Base-by-base conservation (phyloP, 1,140 invertebrate species). In the Drosophila sproati region DNA sequence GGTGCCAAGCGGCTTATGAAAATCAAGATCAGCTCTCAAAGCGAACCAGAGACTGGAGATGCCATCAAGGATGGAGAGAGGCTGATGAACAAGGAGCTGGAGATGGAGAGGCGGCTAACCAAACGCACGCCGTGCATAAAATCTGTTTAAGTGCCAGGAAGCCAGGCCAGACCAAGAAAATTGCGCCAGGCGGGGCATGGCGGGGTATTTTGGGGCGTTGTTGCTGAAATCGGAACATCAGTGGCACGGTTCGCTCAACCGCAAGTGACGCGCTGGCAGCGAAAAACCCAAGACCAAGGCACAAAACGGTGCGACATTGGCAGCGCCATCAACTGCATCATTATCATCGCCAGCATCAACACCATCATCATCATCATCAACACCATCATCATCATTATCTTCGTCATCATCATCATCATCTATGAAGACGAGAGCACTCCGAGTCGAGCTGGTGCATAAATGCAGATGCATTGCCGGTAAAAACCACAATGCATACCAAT, bases 21-120 rank as follows among this genome's bases (percentile, higher is more conserved):
- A 74, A 74, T 74, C 66, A 74, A 70, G 72, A 74, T 74, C 72
- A 74, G 72, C 66, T 28, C 64, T 41, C 63, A 51, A 60, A 45
- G 66, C 59, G 34, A 20, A 5, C n/a, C 35, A 47, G 20, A 37
- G 41, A 43, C 20, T 20, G 20, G 20, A 20, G 20, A 20, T 20
- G 20, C 20, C 20, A 20, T 20, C 20, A 34, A 39, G 37, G 10
- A 56, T 3, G 34, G 43, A 8, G 29, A 43, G 32, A 29, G 5
- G 20, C 20, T 20, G 20, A 20, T 20, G 20, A 20, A 35, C 10
- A 39, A 2, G 6, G 5, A 29, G 20, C 2, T 31, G 6, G 32
- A 7, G 8, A 7, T 10, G 55, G 6, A 8, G 28, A 6, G 35
- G 31, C 6, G 35, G 12, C 3, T 45, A 52, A 43, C 37, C 60